These are phyloP conservation scores for Fissipunctia ypsillon DNA, from an alignment of 2,888 invertebrate species.

Conservation along the genomic window DNA sequence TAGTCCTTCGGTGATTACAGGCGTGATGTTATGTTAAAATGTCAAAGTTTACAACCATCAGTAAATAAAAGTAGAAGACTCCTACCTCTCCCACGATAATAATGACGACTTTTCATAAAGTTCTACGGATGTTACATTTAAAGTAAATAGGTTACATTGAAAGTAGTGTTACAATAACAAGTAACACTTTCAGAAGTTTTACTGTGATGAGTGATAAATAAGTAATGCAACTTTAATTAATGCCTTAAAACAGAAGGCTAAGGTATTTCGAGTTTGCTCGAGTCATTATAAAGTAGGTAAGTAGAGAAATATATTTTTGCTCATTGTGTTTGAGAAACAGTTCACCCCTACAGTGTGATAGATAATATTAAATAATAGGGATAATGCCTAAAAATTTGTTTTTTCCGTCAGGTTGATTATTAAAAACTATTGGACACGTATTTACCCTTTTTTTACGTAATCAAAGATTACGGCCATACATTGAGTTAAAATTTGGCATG, in stretches of 20 bases:
- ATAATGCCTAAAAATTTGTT: too few relatives aligned
- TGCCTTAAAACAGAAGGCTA: slow-evolving; percentile 12
- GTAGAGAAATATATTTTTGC: slow-evolving; percentile 63
- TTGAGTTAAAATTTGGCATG: too few relatives aligned
- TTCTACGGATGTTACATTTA: slow-evolving; percentile 11
- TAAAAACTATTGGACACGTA: too few relatives aligned
- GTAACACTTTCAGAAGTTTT: slow-evolving; percentile 5
- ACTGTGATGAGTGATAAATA: slow-evolving; percentile 7
- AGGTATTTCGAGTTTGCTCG: slow-evolving; percentile 13
- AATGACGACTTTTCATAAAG: background rate
- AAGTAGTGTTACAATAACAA: background rate
- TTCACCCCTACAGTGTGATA: background rate
- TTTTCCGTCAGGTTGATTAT: too few relatives aligned
- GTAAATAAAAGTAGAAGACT: background rate
- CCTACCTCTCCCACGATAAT: background rate
- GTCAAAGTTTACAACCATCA: background rate
- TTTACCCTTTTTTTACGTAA: too few relatives aligned
- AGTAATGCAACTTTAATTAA: slow-evolving; percentile 16
- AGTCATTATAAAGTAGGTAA: slow-evolving; percentile 38
- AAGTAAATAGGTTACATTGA: slow-evolving; percentile 16
- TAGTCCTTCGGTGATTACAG: background rate
- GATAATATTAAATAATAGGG: too few relatives aligned
- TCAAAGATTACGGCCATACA: too few relatives aligned
- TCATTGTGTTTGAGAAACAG: slow-evolving; percentile 41
- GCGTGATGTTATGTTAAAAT: background rate